These are phyloP conservation scores for Simalia tracyae DNA, from an alignment of 2,797 vertebrate genomes.

Conservation along the genomic window DNA sequence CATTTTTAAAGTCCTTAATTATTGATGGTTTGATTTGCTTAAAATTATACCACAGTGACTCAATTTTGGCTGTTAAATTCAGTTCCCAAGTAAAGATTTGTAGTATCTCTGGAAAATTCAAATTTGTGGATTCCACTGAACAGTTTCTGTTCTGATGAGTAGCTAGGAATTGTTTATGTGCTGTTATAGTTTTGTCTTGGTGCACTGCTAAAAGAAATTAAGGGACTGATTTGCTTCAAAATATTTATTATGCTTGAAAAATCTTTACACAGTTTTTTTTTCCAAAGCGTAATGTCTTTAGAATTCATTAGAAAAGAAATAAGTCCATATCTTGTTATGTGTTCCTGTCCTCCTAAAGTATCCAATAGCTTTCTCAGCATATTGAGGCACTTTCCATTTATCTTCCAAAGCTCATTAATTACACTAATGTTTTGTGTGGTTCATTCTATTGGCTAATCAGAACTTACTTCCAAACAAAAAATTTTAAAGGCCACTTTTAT, in stretches of 20 bases:
- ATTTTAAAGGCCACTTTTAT: not conserved
- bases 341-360: not conserved
- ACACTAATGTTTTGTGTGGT: slow-evolving; percentile 19
- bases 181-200: not conserved
- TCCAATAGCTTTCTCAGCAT: not conserved
- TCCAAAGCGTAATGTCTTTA: not conserved
- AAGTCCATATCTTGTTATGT: not conserved
- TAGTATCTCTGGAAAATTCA: not conserved
- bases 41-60: not conserved
- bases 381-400: not conserved
- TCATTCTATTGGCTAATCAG: not conserved
- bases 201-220: not conserved
- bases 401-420: slow-evolving; percentile 26
- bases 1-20: slow-evolving; percentile 14
- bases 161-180: not conserved
- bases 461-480: not conserved
- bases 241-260: not conserved
- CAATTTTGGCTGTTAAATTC: not conserved
- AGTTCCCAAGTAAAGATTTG: not conserved
- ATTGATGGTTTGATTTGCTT: not conserved
- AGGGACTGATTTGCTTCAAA: not conserved
- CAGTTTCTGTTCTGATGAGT: not conserved
- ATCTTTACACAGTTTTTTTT: not conserved
- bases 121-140: not conserved
- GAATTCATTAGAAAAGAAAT: not conserved